Conservation (phyloP, 2,113 vertebrate genomes). For the Tauraco erythrolophus region DNA sequence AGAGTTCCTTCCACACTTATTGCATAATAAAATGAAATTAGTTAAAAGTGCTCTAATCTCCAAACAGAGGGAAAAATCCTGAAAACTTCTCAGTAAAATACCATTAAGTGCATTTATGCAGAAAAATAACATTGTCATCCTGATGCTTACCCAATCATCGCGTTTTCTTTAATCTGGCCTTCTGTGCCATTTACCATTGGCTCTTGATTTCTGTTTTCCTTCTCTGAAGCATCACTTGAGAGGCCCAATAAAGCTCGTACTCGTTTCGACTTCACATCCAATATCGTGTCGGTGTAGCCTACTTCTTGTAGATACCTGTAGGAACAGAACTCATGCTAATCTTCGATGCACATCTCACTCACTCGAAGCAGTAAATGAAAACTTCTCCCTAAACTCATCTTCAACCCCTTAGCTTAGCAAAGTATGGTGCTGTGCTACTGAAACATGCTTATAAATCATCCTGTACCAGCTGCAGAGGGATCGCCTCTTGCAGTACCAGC, state of each 20-base stretch:
- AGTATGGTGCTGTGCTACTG: constrained; percentile 38
- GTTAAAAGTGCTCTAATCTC: not conserved
- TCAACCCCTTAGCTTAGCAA: constrained; percentile 3
- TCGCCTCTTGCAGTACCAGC: constrained; percentile 89
- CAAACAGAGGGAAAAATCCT: not conserved
- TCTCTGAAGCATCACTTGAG: constrained; percentile 85
- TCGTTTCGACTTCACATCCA: constrained; percentile 95
- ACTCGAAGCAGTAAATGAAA: not conserved
- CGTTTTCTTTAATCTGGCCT: constrained; percentile 83
- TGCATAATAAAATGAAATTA: not conserved
- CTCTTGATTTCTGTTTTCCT: constrained; percentile 84
- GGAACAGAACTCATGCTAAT: constrained; percentile 47
- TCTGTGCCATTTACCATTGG: constrained; percentile 94
- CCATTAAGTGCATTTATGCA: not conserved
- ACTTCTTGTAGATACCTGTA: constrained; percentile 95
- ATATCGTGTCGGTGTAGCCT: constrained; percentile 92
- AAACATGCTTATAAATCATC: constrained; percentile 71
- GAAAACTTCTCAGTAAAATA: not conserved
- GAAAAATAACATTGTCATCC: not conserved
- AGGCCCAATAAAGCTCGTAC: constrained; percentile 91
- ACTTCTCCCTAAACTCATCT: constrained; percentile 18
- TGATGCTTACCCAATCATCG: constrained; percentile 86
- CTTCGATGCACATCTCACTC: not conserved
- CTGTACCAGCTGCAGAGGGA: constrained; percentile 81
- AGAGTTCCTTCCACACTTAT: not conserved